Evolutionary conservation across 2,888 invertebrate species (phyloP).

Genomic region (Idaea aversata): DNA sequence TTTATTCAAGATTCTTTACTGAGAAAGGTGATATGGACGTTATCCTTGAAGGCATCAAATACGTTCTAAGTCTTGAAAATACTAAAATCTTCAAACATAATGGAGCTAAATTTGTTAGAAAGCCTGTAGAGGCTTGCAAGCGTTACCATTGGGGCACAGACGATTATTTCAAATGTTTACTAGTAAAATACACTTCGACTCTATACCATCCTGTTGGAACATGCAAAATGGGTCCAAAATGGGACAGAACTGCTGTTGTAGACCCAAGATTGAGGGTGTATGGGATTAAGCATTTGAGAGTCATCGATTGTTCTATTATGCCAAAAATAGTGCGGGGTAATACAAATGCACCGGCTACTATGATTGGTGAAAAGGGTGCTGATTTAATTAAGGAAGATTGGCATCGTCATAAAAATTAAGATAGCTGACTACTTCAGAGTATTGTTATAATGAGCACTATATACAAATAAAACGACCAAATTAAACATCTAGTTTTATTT

Average conservation of each 20-base stretch:
- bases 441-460: neutral
- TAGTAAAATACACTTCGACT: constrained; percentile 76
- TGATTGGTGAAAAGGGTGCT: constrained; percentile 84
- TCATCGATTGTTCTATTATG: constrained; percentile 90
- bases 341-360: constrained; percentile 89
- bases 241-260: constrained; percentile 82
- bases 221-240: constrained; percentile 76
- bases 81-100: constrained; percentile 78
- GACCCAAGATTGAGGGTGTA: constrained; percentile 84
- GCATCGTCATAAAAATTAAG: constrained; percentile 20
- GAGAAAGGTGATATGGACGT: constrained; percentile 80
- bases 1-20: constrained; percentile 84
- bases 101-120: constrained; percentile 78
- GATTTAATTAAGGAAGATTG: constrained; percentile 51
- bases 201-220: constrained; percentile 71
- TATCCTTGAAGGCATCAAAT: constrained; percentile 80
- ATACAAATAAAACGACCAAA: neutral
- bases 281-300: constrained; percentile 80
- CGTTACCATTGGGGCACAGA: constrained; percentile 80
- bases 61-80: constrained; percentile 76
- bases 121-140: constrained; percentile 79
- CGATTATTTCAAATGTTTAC: constrained; percentile 83
- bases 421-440: neutral
- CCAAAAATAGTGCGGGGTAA: constrained; percentile 88
- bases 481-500: neutral